phyloP scores from a whole-genome alignment of 2,888 invertebrate genomes.

The Limnephilus lunatus region DNA sequence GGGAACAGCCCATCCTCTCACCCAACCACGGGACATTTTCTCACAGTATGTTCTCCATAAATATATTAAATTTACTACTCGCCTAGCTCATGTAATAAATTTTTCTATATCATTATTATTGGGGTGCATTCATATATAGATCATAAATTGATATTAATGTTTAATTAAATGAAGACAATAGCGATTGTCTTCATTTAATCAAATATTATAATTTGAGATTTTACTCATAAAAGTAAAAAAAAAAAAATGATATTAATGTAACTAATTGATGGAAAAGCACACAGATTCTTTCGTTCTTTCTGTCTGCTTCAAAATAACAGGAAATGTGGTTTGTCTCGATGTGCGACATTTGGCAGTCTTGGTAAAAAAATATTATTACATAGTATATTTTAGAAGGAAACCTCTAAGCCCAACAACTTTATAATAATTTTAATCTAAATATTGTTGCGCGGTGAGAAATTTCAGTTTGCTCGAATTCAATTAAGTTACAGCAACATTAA shows the following conservation, averaged over 20 bases:
- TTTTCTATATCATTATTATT: too few relatives aligned
- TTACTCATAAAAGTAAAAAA: too few relatives aligned
- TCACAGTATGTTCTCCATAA: slow-evolving; percentile 42
- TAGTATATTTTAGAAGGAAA: not conserved
- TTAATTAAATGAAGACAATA: too few relatives aligned
- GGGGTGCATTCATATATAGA: too few relatives aligned
- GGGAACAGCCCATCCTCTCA: slow-evolving; percentile 55
- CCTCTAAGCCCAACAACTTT: not conserved
- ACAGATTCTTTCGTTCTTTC: not conserved
- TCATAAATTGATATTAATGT: too few relatives aligned
- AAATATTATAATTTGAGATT: too few relatives aligned
- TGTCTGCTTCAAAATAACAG: not conserved
- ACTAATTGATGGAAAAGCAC: not conserved
- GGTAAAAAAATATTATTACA: too few relatives aligned
- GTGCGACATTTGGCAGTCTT: not conserved
- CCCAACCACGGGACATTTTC: slow-evolving; percentile 57
- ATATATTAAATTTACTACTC: not conserved
- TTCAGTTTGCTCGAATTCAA: not conserved
- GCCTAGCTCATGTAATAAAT: not conserved
- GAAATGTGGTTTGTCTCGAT: not conserved
- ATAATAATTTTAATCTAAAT: not conserved
- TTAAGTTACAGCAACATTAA: not conserved
- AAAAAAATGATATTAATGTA: too few relatives aligned
- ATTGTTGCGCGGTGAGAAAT: not conserved
- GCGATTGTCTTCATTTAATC: too few relatives aligned